Percentiles rank a stretch among this genome's conserved stretches.
Evolutionary conservation across 2,888 invertebrate genomes (phyloP).

Genomic region (Reticulitermes lucifugus): DNA sequence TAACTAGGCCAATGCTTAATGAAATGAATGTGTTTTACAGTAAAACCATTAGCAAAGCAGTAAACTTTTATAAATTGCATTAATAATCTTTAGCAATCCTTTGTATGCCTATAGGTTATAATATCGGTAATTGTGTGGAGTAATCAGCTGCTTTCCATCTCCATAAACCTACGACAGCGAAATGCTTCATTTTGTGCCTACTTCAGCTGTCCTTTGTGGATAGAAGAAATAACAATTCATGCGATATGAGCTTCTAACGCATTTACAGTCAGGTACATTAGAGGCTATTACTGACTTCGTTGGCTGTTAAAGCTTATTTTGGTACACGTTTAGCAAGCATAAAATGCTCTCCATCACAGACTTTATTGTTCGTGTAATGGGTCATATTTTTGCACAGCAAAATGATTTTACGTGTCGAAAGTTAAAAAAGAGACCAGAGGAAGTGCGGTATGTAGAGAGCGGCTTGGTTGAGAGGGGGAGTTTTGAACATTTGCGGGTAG

Average conservation of each 20-base stretch:
- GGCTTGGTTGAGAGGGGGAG: neutral
- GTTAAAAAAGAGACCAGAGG: neutral
- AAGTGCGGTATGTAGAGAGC: neutral
- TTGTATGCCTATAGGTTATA: too few species aligned
- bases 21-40: too few species aligned
- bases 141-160: neutral
- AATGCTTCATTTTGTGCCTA: neutral
- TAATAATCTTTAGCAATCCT: too few species aligned
- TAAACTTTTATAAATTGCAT: too few species aligned
- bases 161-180: neutral
- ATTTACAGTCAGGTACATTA: constrained; percentile 7
- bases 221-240: neutral
- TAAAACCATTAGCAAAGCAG: too few species aligned
- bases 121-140: neutral
- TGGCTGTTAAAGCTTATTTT: constrained; percentile 32
- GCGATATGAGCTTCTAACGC: neutral
- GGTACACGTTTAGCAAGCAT: constrained; percentile 25
- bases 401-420: constrained; percentile 36
- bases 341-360: constrained; percentile 23
- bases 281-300: constrained; percentile 22
- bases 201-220: neutral
- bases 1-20: too few species aligned
- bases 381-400: constrained; percentile 43
- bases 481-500: neutral
- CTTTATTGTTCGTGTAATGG: constrained; percentile 36